Base-by-base conservation (phyloP, 2,888 invertebrate genomes). In the Nomada lathburiana region DNA sequence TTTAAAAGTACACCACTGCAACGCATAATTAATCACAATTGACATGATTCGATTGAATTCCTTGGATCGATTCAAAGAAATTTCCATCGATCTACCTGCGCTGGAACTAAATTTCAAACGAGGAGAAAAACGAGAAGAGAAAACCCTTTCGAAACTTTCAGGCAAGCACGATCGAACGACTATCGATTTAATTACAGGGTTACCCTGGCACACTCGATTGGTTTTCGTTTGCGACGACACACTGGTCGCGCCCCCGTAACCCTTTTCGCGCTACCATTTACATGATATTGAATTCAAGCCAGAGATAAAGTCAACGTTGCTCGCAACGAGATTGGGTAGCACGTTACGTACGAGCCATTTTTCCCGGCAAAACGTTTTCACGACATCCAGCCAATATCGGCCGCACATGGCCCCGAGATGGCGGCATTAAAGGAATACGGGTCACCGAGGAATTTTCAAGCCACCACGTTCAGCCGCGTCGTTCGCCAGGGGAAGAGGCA, bases 271-370 rank as follows among this genome's bases (percentile, higher is more conserved):
- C 67, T 71, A 67, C 57, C 82, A 85, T 85, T 84, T 85, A 79
- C 85, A 72, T 82, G 73, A 79, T 85, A 85, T 79, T 82, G 79
- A 82, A 82, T 79, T 55, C 50, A 57, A 81, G 70, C 47, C 18
- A 57, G 20, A 65, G 59, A 59, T 70, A 62, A 64, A 82, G 73
- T 71, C 69, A 67, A 65, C 73, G 62, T 76, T 85, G 55, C 29
- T 65, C 63, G 67, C 26, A 52, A 47, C 68, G 62, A 75, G 63
- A 85, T 82, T 80, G 71, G 55, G 20, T 50, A 11, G 36, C 67
- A 63, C 52, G 59, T 70, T 76, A 81, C 47, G 76, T n/a, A 67
- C 68, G 63, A 29, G 29, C 65, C 72, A 85, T 79, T 81, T 79
- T 80, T 83, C 71, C 53, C 50, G 36, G 53, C 9, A 57, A 36